Conservation (phyloP, 2,797 vertebrate species). For the Stomatorhinus walkeri region DNA sequence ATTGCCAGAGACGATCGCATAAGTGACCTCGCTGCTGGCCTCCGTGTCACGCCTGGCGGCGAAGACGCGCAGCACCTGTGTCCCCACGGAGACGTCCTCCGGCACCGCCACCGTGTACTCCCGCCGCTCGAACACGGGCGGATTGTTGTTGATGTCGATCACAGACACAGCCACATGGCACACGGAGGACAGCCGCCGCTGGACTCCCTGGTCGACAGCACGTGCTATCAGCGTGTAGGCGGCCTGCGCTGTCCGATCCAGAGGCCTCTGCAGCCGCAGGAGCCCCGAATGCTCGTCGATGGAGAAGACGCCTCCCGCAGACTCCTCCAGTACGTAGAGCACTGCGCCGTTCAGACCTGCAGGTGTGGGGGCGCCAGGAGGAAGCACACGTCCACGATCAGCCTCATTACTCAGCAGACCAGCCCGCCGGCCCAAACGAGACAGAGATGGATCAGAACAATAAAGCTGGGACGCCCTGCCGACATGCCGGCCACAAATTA, state of each 20-base stretch:
- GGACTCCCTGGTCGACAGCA: slow-evolving; percentile 78
- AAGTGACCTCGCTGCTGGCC: slow-evolving; percentile 79
- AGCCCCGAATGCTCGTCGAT: slow-evolving; percentile 82
- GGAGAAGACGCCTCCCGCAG: slow-evolving; percentile 82
- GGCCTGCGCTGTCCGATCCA: slow-evolving; percentile 79
- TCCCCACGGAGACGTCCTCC: slow-evolving; percentile 73
- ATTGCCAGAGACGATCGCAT: slow-evolving; percentile 85
- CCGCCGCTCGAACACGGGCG: slow-evolving; percentile 86
- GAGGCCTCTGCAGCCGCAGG: slow-evolving; percentile 69
- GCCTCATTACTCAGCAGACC: neutral
- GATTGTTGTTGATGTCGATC: slow-evolving; percentile 96
- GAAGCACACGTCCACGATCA: neutral
- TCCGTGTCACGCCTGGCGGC: slow-evolving; percentile 85
- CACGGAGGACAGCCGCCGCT: slow-evolving; percentile 66
- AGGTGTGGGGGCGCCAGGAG: neutral
- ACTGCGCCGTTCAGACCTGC: slow-evolving; percentile 79
- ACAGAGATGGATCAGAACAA: slow-evolving; percentile 17
- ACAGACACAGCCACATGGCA: slow-evolving; percentile 75
- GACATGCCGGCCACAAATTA: neutral
- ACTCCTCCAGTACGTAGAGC: slow-evolving; percentile 73
- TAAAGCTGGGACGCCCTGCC: neutral
- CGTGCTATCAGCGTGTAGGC: slow-evolving; percentile 71
- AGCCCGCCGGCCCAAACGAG: neutral
- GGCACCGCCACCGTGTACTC: slow-evolving; percentile 77
- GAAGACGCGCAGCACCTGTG: slow-evolving; percentile 79